Conservation (phyloP, 2,113 vertebrate genomes). For the Dicerorhinus sumatrensis region DNA sequence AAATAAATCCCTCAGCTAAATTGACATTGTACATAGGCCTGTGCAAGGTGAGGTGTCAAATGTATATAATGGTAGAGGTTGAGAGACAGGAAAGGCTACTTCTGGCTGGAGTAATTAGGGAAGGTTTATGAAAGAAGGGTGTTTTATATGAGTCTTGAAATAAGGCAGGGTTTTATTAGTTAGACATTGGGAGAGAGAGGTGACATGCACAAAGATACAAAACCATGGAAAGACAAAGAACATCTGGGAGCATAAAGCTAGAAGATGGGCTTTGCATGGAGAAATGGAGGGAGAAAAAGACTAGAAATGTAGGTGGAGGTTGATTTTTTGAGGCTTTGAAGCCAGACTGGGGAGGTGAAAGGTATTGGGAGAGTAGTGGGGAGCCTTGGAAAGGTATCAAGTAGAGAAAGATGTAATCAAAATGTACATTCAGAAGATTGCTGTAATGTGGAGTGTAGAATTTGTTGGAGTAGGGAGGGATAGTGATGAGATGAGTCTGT, state of each 20-base stretch:
- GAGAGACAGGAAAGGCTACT: neutral
- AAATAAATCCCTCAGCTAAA: neutral
- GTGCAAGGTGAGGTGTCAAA: neutral
- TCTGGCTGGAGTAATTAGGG: neutral
- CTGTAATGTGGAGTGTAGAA: neutral
- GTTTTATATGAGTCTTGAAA: slow-evolving; percentile 14
- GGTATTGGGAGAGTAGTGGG: neutral
- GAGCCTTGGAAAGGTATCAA: neutral
- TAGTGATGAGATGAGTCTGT: neutral
- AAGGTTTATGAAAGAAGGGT: neutral
- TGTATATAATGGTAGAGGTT: neutral
- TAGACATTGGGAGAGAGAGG: neutral
- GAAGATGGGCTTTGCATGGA: neutral
- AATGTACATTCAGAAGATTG: neutral
- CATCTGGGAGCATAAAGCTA: neutral
- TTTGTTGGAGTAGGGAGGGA: neutral
- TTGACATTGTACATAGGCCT: neutral
- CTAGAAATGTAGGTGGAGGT: neutral
- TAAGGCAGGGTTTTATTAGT: neutral
- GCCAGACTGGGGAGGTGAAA: neutral
- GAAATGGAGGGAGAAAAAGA: neutral
- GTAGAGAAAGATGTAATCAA: neutral
- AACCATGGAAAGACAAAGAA: neutral
- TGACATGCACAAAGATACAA: neutral
- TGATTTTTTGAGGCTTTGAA: neutral